A percentile compares a stretch with the other conserved stretches of the same genome.
phyloP scores from a whole-genome alignment of 1,140 invertebrate genomes.

The Drosophila setifemur region DNA sequence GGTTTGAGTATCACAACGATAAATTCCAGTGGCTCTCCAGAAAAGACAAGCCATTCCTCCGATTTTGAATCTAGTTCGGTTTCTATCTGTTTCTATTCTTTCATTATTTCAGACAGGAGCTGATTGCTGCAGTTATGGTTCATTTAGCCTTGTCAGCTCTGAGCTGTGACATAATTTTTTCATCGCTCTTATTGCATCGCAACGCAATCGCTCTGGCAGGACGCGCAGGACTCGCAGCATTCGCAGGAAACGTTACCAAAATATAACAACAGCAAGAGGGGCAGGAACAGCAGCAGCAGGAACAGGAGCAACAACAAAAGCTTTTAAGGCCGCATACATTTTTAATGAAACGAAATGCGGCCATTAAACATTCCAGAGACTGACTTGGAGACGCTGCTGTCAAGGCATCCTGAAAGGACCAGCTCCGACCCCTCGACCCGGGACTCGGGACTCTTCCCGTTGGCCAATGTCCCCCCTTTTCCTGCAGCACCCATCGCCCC shows the following conservation, averaged over 20 bases:
- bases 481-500: too few relatives aligned
- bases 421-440: not conserved
- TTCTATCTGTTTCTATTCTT: not conserved
- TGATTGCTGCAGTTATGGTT: constrained; percentile 30
- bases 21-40: constrained; percentile 42
- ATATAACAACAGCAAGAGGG: constrained; percentile 18
- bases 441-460: constrained; percentile 24
- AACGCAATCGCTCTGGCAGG: not conserved
- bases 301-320: constrained; percentile 60
- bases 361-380: constrained; percentile 73
- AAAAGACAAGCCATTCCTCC: constrained; percentile 19
- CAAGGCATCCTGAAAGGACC: constrained; percentile 14
- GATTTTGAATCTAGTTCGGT: too few relatives aligned
- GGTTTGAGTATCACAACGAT: constrained; percentile 42
- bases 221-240: constrained; percentile 11
- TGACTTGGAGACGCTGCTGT: constrained; percentile 32
- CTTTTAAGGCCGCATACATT: constrained; percentile 77
- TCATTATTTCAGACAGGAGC: not conserved
- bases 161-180: constrained; percentile 24
- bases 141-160: constrained; percentile 36
- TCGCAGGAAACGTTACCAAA: constrained; percentile 22
- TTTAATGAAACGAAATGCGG: constrained; percentile 79
- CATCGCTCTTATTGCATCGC: constrained; percentile 1
- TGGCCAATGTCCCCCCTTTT: constrained; percentile 36
- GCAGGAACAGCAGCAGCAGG: constrained; percentile 9